Evolutionary conservation across 2,888 invertebrate genomes (phyloP).

Genomic region (Malacosoma neustria): DNA sequence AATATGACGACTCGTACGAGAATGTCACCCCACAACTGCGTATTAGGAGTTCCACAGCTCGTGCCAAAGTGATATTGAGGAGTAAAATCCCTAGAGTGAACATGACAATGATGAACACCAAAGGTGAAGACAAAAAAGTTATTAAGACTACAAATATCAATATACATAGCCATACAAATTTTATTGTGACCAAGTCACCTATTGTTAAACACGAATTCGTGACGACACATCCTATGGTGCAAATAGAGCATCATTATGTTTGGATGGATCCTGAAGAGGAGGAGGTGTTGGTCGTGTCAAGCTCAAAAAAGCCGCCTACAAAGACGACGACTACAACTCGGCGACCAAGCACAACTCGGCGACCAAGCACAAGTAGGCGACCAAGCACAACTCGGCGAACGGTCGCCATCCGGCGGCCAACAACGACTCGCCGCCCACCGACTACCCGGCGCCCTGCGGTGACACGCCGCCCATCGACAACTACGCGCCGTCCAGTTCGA

Average conservation of each 20-base stretch:
- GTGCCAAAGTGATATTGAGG: constrained; percentile 52
- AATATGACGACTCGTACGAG: constrained; percentile 49
- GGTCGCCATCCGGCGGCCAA: too few species aligned
- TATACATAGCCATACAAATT: constrained; percentile 62
- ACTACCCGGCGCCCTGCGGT: constrained; percentile 15
- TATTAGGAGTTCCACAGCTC: constrained; percentile 28
- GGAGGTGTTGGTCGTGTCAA: constrained; percentile 12
- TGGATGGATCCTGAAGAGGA: constrained; percentile 29
- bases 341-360: constrained; percentile 15
- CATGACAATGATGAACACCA: constrained; percentile 42
- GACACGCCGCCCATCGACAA: constrained; percentile 22
- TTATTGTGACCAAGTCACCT: constrained; percentile 51
- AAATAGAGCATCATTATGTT: constrained; percentile 34
- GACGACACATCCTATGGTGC: constrained; percentile 22
- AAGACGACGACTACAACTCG: constrained; percentile 23
- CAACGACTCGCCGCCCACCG: constrained; percentile 16
- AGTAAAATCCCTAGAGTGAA: constrained; percentile 48
- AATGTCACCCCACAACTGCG: constrained; percentile 29
- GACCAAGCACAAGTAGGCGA: not conserved
- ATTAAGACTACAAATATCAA: constrained; percentile 60
- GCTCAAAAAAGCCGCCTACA: constrained; percentile 24
- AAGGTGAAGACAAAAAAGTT: constrained; percentile 43
- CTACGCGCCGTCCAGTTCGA: constrained; percentile 38
- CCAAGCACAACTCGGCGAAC: constrained; percentile 20
- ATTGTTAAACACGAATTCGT: constrained; percentile 19